Evolutionary conservation across 2,113 vertebrate genomes (phyloP), one percentile per base, ranked within the genome.

Genomic region (Chiloscyllium plagiosum): DNA sequence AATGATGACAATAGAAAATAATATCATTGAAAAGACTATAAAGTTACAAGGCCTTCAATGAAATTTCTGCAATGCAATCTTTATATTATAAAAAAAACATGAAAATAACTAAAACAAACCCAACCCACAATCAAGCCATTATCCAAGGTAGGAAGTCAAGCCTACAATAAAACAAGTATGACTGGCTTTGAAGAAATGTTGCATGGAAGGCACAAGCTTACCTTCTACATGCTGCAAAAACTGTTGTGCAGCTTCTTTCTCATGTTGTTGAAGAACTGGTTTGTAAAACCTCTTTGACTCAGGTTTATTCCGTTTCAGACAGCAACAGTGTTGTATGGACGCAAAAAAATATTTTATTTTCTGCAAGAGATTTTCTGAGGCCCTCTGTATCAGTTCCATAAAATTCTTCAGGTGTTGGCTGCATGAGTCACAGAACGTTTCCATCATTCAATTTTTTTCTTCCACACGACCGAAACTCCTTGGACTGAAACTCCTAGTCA

Each of bases 181-280:
- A 70, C 47, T 47, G 29, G 24, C 26, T 26, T 33, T 4, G 68
- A 95, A 70, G 56, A 66, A 93, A 47, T 6, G 2, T 0, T 95
- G 70, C 12, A 19, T 37, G 52, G 94, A 96, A 86, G 86, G 6
- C 96, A 95, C 61, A 47, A 56, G 12, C 96, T 96, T 97, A 98
- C 98, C 98, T 97, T 95, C 96, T 96, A 98, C 96, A 96, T 97
- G 97, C 68, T 97, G 97, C 47, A 98, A 95, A 96, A 97, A 97
- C 76, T 97, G 97, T 96, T 97, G 96, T 29, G 97, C 97, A 80
- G 97, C 97, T 86, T 96, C 96, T 69, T 87, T 97, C 96, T 97
- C 97, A 0, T 97, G 97, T 80, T 96, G 96, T 94, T 96, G 97
- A 37, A 97, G 93, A 78, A 97, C 96, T 61, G 97, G 97, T 47